Percentiles rank a stretch among this genome's conserved stretches.
Conservation (phyloP, 2,888 invertebrate genomes). For the Hartigia nigra region DNA sequence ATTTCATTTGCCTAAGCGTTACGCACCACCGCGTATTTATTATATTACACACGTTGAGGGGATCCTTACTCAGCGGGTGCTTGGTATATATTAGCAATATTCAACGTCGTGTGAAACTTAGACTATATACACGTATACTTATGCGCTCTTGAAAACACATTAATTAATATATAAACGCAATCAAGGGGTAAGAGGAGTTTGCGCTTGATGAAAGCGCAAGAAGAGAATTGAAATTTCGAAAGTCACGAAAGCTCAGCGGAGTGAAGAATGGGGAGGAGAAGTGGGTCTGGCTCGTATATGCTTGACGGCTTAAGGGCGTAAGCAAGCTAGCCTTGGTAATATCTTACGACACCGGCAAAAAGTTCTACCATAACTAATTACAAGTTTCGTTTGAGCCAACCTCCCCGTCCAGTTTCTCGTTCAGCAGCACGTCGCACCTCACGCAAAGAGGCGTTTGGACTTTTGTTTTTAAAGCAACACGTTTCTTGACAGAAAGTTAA, state of each 20-base stretch:
- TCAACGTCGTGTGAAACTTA: neutral
- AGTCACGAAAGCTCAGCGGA: neutral
- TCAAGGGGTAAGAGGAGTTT: neutral
- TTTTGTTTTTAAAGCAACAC: slow-evolving; percentile 33
- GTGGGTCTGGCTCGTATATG: neutral
- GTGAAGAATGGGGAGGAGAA: neutral
- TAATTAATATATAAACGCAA: slow-evolving; percentile 12
- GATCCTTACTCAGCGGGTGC: neutral
- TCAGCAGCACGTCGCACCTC: slow-evolving; percentile 5
- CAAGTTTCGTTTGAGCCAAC: slow-evolving; percentile 16
- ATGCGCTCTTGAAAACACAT: neutral
- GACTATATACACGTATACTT: neutral
- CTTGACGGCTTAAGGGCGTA: neutral
- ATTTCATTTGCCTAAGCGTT: neutral
- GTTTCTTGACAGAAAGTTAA: slow-evolving; percentile 53
- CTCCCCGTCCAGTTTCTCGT: slow-evolving; percentile 2
- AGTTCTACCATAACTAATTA: slow-evolving; percentile 17
- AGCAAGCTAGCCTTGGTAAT: neutral
- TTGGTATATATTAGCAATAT: neutral
- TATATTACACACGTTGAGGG: neutral
- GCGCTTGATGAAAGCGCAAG: neutral
- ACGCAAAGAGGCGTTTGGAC: slow-evolving; percentile 11
- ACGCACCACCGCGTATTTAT: neutral
- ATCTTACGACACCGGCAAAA: slow-evolving; percentile 13
- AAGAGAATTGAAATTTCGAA: neutral